A percentile compares a stretch with the other conserved stretches of the same genome.
Evolutionary conservation across 2,797 vertebrate species (phyloP).

Genomic region (Acrossocheilus fasciatus): DNA sequence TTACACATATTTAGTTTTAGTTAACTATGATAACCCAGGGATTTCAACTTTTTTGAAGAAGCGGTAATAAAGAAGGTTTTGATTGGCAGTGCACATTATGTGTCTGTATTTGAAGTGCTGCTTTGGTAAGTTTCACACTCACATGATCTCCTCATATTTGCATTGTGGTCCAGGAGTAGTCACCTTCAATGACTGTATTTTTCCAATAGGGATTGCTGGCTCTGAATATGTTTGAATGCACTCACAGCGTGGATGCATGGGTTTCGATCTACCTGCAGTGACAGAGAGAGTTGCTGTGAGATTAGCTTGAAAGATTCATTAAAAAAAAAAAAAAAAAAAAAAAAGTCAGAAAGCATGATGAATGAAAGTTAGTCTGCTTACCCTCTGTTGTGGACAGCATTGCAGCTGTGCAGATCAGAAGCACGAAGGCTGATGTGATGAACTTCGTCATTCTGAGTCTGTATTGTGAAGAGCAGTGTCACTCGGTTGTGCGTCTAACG

Average conservation of each 20-base stretch:
- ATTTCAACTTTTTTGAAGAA: not conserved
- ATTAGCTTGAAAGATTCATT: not conserved
- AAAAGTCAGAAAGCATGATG: not conserved
- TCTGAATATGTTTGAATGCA: not conserved
- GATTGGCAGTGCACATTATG: not conserved
- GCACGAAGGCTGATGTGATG: not conserved
- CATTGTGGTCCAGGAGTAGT: conserved; percentile 56
- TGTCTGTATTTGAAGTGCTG: not conserved
- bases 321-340: not conserved
- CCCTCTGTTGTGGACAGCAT: conserved; percentile 20
- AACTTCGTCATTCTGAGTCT: not conserved
- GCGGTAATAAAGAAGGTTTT: not conserved
- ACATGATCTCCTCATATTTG: conserved; percentile 68
- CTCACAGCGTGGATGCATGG: not conserved
- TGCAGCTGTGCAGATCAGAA: conserved; percentile 14
- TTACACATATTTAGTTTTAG: not conserved
- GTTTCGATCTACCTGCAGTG: not conserved
- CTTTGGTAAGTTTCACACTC: conserved; percentile 40
- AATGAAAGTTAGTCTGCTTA: conserved; percentile 3
- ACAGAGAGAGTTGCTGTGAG: not conserved
- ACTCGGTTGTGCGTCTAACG: not conserved
- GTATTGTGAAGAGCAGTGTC: not conserved
- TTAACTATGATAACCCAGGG: not conserved
- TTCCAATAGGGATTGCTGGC: not conserved
- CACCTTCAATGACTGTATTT: not conserved